Evolutionary conservation across 2,888 invertebrate species (phyloP).

Genomic region (Taenaris catops): DNA sequence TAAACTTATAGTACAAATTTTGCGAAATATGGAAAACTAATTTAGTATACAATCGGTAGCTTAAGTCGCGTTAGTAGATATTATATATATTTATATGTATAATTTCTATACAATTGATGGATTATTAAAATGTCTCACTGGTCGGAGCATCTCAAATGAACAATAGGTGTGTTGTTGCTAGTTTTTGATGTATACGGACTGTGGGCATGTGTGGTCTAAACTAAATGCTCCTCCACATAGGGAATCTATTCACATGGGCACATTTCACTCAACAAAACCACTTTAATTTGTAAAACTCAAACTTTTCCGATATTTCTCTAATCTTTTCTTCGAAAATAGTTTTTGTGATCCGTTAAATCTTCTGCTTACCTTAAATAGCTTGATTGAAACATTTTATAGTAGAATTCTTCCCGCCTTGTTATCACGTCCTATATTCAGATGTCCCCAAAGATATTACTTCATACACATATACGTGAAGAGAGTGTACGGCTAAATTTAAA

Average conservation of each 20-base stretch:
- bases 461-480: too few species aligned
- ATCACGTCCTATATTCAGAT: too few species aligned
- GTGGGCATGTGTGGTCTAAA: constrained; percentile 6
- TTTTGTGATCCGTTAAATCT: too few species aligned
- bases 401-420: too few species aligned
- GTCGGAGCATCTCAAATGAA: constrained; percentile 25
- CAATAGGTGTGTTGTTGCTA: constrained; percentile 14
- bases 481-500: too few species aligned
- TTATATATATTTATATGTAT: constrained; percentile 8
- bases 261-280: not conserved
- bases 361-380: too few species aligned
- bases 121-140: constrained; percentile 59
- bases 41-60: constrained; percentile 3
- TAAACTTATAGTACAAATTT: constrained; percentile 8
- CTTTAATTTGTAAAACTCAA: too few species aligned
- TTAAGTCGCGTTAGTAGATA: not conserved
- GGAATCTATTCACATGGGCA: constrained; percentile 6
- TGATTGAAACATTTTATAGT: too few species aligned
- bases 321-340: too few species aligned
- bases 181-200: constrained; percentile 10
- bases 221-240: constrained; percentile 1
- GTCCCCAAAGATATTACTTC: too few species aligned
- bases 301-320: too few species aligned
- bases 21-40: constrained; percentile 1
- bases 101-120: too few species aligned